Conservation (phyloP, 2,113 vertebrate genomes). For the Atlantisia rogersi region DNA sequence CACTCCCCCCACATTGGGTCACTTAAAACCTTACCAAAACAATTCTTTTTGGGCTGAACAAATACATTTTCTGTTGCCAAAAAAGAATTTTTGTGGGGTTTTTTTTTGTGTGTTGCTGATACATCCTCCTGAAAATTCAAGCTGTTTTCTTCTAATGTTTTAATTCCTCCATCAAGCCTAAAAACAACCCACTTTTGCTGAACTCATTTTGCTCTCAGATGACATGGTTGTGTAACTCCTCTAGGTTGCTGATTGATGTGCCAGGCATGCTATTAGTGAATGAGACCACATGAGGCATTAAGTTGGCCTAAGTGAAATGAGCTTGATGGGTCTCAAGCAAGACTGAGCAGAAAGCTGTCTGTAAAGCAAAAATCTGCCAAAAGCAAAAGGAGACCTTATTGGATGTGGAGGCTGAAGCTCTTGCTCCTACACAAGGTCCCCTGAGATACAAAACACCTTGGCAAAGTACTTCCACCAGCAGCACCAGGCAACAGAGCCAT, state of each 20-base stretch:
- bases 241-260: neutral
- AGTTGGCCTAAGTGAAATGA: neutral
- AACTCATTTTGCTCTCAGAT: neutral
- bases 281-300: neutral
- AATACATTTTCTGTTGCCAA: neutral
- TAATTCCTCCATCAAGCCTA: neutral
- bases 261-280: neutral
- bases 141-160: neutral
- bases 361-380: neutral
- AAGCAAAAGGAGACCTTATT: neutral
- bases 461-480: neutral
- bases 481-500: neutral
- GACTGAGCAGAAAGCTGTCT: fast-evolving
- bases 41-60: neutral
- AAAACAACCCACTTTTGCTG: neutral
- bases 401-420: neutral
- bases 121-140: neutral
- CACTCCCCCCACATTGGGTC: neutral
- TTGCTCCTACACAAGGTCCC: fast-evolving
- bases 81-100: neutral
- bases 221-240: neutral
- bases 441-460: neutral
- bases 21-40: neutral
- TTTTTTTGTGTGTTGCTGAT: neutral
- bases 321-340: neutral